Percentiles rank a stretch among this genome's conserved stretches.
Conservation (phyloP, 2,888 invertebrate species). For the Nemurella pictetii region DNA sequence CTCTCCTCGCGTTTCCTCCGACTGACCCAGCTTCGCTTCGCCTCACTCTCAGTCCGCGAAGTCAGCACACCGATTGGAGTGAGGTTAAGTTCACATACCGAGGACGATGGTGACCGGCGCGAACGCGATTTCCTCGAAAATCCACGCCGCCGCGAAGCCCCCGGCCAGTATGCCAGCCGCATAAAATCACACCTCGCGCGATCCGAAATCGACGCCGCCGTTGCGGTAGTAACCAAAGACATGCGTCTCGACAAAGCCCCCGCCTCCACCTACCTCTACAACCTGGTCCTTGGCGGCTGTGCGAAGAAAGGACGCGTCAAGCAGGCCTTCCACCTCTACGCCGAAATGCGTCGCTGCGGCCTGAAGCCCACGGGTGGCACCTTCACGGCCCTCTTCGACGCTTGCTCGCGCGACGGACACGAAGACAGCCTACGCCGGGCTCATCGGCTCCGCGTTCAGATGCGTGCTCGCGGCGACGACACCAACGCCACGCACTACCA, state of each 20-base stretch:
- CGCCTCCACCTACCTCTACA: constrained; percentile 68
- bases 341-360: constrained; percentile 77
- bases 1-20: not conserved
- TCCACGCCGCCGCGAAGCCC: not conserved
- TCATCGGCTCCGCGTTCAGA: constrained; percentile 63
- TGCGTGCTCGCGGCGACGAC: constrained; percentile 67
- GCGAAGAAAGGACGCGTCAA: constrained; percentile 82
- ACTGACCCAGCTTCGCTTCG: not conserved
- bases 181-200: not conserved
- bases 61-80: not conserved
- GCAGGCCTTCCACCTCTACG: constrained; percentile 82
- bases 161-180: not conserved
- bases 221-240: not conserved
- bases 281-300: constrained; percentile 80
- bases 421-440: constrained; percentile 71
- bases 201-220: not conserved
- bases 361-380: constrained; percentile 70
- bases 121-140: not conserved
- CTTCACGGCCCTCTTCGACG: constrained; percentile 85
- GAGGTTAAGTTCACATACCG: not conserved
- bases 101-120: not conserved
- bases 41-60: not conserved
- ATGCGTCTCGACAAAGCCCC: not conserved
- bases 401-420: constrained; percentile 78
- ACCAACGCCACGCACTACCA: constrained; percentile 80